phyloP scores from a whole-genome alignment of 37 sponge, comb jelly and placozoan genomes.

The Chondrosia reniformis region DNA sequence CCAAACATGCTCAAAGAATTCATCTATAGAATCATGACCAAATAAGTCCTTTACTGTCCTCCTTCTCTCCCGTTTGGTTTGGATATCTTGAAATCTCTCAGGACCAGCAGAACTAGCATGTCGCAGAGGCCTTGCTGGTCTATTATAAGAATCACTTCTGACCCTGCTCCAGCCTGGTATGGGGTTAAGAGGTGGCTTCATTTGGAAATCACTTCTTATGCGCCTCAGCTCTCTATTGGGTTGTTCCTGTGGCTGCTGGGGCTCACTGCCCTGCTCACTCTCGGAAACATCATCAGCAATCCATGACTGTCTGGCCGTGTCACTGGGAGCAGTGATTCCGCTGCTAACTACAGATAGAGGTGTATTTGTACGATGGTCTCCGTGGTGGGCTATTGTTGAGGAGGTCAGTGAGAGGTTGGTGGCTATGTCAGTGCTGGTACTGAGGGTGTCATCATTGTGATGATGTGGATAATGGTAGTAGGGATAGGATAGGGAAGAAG shows the following conservation, averaged over 20 bases:
- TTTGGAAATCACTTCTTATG: not conserved
- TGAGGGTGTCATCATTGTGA: slow-evolving; percentile 1
- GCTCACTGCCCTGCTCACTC: not conserved
- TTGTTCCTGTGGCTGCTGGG: not conserved
- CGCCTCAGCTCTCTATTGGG: not conserved
- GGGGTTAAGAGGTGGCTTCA: not conserved
- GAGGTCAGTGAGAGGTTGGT: not conserved
- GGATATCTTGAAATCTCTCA: not conserved
- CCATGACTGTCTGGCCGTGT: not conserved
- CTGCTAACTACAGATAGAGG: slow-evolving; percentile 2
- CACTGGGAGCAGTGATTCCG: not conserved
- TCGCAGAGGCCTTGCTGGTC: not conserved
- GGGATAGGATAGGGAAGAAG: slow-evolving; percentile 1
- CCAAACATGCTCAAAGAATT: slow-evolving; percentile 10
- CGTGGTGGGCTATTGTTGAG: not conserved
- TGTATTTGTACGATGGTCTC: not conserved
- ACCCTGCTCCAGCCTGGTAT: not conserved
- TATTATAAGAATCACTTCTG: not conserved
- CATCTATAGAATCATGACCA: not conserved
- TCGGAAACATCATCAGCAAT: not conserved
- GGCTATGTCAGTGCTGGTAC: not conserved
- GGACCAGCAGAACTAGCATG: not conserved
- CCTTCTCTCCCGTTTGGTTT: slow-evolving; percentile 5
- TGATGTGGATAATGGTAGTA: not conserved
- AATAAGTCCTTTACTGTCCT: not conserved